Evolutionary conservation across 1,140 invertebrate genomes (phyloP).

Genomic region (Theocolax elegans): DNA sequence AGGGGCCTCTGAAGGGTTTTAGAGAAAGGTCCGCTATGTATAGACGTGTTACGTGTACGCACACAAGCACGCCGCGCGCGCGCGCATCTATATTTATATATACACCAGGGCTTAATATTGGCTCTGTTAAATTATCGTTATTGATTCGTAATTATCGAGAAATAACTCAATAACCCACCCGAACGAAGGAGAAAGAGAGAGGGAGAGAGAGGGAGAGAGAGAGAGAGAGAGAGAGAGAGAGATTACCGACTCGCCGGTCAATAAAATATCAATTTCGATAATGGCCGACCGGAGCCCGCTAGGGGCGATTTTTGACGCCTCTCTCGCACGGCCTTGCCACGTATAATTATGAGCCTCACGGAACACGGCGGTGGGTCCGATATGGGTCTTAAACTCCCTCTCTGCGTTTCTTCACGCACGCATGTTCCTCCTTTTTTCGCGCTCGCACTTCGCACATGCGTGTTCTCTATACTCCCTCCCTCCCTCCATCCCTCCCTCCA

Average conservation of each 20-base stretch:
- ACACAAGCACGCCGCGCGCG: slow-evolving; percentile 10
- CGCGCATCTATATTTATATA: not conserved
- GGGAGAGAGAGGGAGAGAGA: not conserved
- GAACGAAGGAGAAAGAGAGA: not conserved
- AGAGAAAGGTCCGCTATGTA: not conserved
- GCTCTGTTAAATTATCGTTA: slow-evolving; percentile 58
- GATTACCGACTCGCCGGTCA: slow-evolving; percentile 53
- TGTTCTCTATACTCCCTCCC: too few species aligned
- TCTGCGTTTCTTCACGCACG: slow-evolving; percentile 11
- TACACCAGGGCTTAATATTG: slow-evolving; percentile 36
- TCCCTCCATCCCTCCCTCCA: slow-evolving; percentile 39
- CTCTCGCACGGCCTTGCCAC: slow-evolving; percentile 55
- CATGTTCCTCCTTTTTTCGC: not conserved
- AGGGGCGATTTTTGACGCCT: slow-evolving; percentile 56
- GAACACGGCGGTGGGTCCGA: slow-evolving; percentile 66
- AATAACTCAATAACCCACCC: slow-evolving; percentile 62
- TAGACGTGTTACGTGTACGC: too few species aligned
- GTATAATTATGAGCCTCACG: slow-evolving; percentile 67
- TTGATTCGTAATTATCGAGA: slow-evolving; percentile 63
- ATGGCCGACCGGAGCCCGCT: slow-evolving; percentile 53
- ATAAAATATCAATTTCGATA: slow-evolving; percentile 69
- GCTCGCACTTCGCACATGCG: slow-evolving; percentile 30
- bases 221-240: not conserved
- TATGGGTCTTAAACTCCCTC: slow-evolving; percentile 41
- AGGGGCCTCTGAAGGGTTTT: not conserved